These are phyloP conservation scores for Phylloscopus trochilus DNA, from an alignment of 2,113 vertebrate species.

Conservation along the genomic window DNA sequence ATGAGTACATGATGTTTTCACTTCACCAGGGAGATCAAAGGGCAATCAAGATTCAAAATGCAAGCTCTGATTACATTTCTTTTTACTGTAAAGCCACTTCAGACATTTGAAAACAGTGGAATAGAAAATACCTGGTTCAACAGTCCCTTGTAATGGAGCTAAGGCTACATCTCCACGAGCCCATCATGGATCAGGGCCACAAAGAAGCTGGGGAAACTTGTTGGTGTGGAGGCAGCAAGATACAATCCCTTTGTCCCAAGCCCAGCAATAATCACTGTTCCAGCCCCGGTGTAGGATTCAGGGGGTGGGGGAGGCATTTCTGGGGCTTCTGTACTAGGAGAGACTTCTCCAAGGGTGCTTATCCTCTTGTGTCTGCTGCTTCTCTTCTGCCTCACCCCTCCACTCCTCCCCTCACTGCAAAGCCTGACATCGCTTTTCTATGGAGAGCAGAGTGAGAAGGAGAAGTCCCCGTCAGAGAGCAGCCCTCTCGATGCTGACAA, in stretches of 20 bases:
- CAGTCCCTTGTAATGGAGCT: not conserved
- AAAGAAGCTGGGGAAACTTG: not conserved
- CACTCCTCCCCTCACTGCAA: not conserved
- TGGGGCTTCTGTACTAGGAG: not conserved
- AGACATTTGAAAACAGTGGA: not conserved
- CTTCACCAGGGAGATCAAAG: not conserved
- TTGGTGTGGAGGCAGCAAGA: not conserved
- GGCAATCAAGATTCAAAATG: not conserved
- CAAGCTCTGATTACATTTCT: not conserved
- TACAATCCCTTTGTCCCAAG: not conserved
- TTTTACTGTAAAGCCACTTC: not conserved
- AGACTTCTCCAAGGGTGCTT: not conserved
- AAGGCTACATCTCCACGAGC: not conserved
- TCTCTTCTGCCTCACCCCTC: not conserved
- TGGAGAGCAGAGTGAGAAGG: constrained; percentile 93
- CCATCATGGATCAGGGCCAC: not conserved
- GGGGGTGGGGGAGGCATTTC: not conserved
- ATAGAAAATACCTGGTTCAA: not conserved
- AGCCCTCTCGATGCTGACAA: constrained; percentile 86
- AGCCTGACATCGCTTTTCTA: constrained; percentile 95
- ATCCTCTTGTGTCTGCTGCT: not conserved
- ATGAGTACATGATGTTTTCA: not conserved
- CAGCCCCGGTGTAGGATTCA: not conserved
- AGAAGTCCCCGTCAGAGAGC: constrained; percentile 90
- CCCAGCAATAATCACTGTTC: not conserved